Percentiles rank a stretch among this genome's conserved stretches.
Conservation (phyloP, 2,888 invertebrate species). For the Anorthoa munda region DNA sequence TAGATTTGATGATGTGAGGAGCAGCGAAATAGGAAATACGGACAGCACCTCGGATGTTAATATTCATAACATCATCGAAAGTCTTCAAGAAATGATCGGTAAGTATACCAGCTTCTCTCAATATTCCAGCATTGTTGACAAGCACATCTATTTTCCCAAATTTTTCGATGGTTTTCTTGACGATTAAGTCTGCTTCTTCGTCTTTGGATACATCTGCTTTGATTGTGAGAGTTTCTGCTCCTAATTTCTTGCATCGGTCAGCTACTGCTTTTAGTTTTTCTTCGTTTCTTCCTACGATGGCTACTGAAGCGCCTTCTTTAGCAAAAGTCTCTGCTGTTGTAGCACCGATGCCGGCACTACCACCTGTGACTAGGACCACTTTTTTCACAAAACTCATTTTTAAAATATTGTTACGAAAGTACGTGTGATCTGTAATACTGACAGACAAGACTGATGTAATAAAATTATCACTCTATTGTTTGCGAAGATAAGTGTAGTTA, state of each 20-base stretch:
- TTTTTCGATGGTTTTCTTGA: constrained; percentile 65
- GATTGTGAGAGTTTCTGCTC: constrained; percentile 62
- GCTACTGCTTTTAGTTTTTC: constrained; percentile 69
- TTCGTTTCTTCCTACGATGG: constrained; percentile 75
- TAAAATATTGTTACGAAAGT: background rate
- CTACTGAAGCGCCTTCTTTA: constrained; percentile 75
- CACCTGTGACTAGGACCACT: constrained; percentile 77
- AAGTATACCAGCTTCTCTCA: constrained; percentile 44
- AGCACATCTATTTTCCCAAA: constrained; percentile 73
- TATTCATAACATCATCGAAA: constrained; percentile 67
- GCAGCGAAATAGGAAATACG: constrained; percentile 65
- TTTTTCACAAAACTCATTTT: constrained; percentile 75
- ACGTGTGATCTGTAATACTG: constrained; percentile 27
- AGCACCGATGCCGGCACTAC: constrained; percentile 78
- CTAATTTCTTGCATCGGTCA: constrained; percentile 63
- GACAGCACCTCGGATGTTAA: constrained; percentile 66
- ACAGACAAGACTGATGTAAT: background rate
- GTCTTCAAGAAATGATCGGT: constrained; percentile 53
- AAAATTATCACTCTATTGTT: constrained; percentile 10
- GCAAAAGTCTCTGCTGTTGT: constrained; percentile 72
- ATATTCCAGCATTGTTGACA: constrained; percentile 74
- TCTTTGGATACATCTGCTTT: constrained; percentile 72
- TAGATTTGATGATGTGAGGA: constrained; percentile 68
- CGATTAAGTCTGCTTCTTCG: constrained; percentile 61
- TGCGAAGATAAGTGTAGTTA: constrained; percentile 10